Evolutionary conservation across 2,888 invertebrate genomes (phyloP), one percentile per base, ranked within the genome.

Genomic region (Mystacides longicornis): DNA sequence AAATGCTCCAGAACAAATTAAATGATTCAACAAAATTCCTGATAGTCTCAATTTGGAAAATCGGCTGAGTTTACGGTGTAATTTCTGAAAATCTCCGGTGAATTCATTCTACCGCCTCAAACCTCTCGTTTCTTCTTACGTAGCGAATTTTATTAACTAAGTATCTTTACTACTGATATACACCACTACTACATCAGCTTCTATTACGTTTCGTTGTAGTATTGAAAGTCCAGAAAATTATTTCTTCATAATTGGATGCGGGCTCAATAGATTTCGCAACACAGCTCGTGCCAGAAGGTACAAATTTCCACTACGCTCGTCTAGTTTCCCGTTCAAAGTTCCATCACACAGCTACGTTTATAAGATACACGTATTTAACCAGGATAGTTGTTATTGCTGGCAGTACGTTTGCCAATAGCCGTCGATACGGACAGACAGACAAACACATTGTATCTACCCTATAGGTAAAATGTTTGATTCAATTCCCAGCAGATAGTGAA

Each of bases 11-110:
- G 14, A 37, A 37, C 37, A 3, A 37, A 37, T 37, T 37, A 37
- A 37, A 37, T 37, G 37, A 37, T 37, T 37, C 37, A 37, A 37
- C 37, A 14, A 3, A n/a, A 7, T 27, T 27, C 27, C 27, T 11
- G 27, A 27, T 27, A 37, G 4, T 37, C 37, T 37, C 37, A 37
- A 37, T 37, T 37, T 37, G 37, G 37, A 37, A 37, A 37, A 37
- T 37, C 37, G 37, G 37, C 37, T 37, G 37, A 37, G 14, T 37
- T 37, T 37, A 37, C 37, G 37, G 37, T 37, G 37, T 37, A 37
- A 37, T 37, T 37, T n/a, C n/a, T 37, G 37, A 37, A 37, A 37
- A 37, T 37, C 37, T 37, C 37, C 14, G 7, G 37, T 37, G 37
- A n/a, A 37, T 37, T 7, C 3, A 14, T 14, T 16, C 16, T 37